A percentile compares a stretch with the other conserved stretches of the same genome.
These are phyloP conservation scores for Zaprionus camerounensis DNA, from an alignment of 1,140 invertebrate species.

Conservation along the genomic window DNA sequence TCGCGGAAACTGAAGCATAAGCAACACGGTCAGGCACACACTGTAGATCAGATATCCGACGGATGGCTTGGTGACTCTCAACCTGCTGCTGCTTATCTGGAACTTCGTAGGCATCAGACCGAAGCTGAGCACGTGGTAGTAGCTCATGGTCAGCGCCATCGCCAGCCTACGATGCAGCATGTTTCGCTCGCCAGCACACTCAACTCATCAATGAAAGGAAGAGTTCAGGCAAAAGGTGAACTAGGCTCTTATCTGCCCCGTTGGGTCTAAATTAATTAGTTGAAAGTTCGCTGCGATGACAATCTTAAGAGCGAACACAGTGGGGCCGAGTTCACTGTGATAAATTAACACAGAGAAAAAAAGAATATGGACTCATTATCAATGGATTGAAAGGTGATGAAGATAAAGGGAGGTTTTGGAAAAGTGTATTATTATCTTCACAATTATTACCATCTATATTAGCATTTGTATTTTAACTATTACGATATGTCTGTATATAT, in stretches of 20 bases:
- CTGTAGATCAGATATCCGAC: conserved; percentile 50
- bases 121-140: conserved; percentile 44
- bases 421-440: too few species aligned
- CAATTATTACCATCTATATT: too few species aligned
- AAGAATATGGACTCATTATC: too few species aligned
- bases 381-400: too few species aligned
- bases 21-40: not conserved
- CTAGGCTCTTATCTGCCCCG: not conserved
- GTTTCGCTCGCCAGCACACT: conserved; percentile 6
- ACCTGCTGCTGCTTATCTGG: not conserved
- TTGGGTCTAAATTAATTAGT: conserved; percentile 33
- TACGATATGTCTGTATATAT: too few species aligned
- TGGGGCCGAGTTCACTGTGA: too few species aligned
- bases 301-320: too few species aligned
- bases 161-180: conserved; percentile 57
- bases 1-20: conserved; percentile 28
- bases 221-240: not conserved
- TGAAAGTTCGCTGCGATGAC: conserved; percentile 4
- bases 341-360: too few species aligned
- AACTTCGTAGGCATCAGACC: conserved; percentile 53
- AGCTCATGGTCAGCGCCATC: conserved; percentile 34
- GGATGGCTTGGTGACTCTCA: conserved; percentile 14
- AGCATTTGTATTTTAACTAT: too few species aligned
- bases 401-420: too few species aligned
- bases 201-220: not conserved